These are phyloP conservation scores for Mus spretus DNA, from an alignment of 2,797 vertebrate genomes.

Conservation along the genomic window DNA sequence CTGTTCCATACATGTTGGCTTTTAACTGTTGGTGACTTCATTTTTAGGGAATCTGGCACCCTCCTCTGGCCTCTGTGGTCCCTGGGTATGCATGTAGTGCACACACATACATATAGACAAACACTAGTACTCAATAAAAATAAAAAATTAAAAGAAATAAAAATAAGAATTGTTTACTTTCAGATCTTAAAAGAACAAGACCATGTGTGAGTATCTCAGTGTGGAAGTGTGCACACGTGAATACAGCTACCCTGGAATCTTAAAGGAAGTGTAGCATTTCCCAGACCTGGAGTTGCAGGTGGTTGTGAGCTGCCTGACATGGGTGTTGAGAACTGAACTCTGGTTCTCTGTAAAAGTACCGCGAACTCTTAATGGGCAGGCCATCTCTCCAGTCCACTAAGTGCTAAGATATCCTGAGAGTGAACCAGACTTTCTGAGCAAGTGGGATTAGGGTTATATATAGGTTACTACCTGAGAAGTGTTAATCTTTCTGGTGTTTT, in stretches of 20 bases:
- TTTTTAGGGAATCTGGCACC: neutral
- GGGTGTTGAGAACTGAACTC: neutral
- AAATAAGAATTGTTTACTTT: neutral
- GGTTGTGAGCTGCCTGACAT: neutral
- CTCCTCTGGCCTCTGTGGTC: neutral
- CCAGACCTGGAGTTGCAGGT: neutral
- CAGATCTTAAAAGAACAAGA: neutral
- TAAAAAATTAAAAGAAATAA: neutral
- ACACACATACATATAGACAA: neutral
- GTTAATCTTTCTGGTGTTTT: constrained; percentile 38
- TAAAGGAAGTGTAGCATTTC: neutral
- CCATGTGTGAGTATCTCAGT: neutral
- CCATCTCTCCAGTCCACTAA: neutral
- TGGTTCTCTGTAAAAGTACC: neutral
- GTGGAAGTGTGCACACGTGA: neutral
- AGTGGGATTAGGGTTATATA: neutral
- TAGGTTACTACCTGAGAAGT: constrained; percentile 1
- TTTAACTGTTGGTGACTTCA: neutral
- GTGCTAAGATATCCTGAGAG: neutral
- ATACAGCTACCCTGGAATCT: neutral
- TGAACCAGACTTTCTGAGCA: constrained; percentile 22
- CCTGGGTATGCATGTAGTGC: neutral
- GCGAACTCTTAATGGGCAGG: too few relatives aligned
- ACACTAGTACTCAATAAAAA: neutral
- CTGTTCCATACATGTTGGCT: neutral